Base-by-base conservation (phyloP, 2,113 vertebrate genomes). In the Propithecus coquereli region DNA sequence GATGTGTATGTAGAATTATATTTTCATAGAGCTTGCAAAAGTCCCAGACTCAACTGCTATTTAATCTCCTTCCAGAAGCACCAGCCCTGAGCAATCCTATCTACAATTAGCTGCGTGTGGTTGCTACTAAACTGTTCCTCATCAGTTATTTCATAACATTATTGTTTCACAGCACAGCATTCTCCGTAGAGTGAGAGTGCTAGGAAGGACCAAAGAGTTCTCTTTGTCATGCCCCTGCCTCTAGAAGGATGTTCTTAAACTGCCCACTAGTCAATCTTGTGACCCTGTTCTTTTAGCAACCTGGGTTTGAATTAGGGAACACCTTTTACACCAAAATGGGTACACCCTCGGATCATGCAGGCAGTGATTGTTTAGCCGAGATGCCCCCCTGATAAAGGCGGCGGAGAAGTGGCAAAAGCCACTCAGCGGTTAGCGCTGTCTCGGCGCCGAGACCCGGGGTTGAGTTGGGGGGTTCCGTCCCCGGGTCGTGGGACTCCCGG, bases 11-110 rank as follows among this genome's bases (percentile, higher is more conserved):
- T 18, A 71, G 95, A 93, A 94, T 66, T 94, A n/a, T n/a, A 52
- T 94, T 91, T 93, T 94, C 96, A 80, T 10, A 73, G 91, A 87
- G 79, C 52, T 76, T 86, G 52, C 23, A 70, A 52, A 87, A 84
- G 82, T 74, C 73, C 57, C 81, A 89, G 89, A 90, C 71, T 84
- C 80, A n/a, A 86, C 73, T 20, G 87, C 50, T 80, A 32, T 87
- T 87, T 96, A 95, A 93, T 97, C 87, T 81, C 82, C 43, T 73
- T 47, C 57, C 91, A 61, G 84, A 87, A 96, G 59, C 92, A 87
- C 63, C 86, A 95, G 91, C 79, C 85, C 65, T n/a, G 73, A 95
- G 91, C 79, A 89, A 57, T 82, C 14, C 40, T 84, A 23, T 43
- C 63, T 79, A 74, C 93, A 97, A 43, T 95, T 91, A 94, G 93